These are phyloP conservation scores for Jaculus jaculus DNA, from an alignment of 2,113 vertebrate species.

Conservation along the genomic window DNA sequence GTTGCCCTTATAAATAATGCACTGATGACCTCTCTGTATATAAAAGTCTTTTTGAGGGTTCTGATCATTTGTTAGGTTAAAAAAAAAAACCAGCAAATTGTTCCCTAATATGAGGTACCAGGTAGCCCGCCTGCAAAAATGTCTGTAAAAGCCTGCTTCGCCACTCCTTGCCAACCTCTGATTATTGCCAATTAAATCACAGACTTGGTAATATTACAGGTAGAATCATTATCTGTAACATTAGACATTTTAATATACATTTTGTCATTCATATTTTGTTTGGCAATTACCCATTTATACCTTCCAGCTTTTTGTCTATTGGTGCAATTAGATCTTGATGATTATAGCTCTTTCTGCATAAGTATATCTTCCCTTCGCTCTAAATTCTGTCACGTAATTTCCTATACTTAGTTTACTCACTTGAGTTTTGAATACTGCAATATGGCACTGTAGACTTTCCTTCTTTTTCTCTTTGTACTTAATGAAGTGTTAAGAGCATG, in stretches of 20 bases:
- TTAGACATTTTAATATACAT: background rate
- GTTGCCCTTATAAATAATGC: conserved; percentile 49
- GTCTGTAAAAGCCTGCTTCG: background rate
- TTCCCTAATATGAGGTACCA: background rate
- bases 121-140: conserved; percentile 3
- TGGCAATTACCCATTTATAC: background rate
- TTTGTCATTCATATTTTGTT: background rate
- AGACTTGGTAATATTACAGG: background rate
- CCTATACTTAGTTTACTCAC: background rate
- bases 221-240: conserved; percentile 1
- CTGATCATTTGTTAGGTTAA: conserved; percentile 29
- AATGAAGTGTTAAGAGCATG: background rate
- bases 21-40: background rate
- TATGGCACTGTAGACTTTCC: background rate
- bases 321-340: background rate
- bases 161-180: background rate
- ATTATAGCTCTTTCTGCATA: background rate
- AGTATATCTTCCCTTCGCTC: background rate
- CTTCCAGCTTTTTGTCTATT: background rate
- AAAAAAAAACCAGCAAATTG: background rate
- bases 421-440: background rate
- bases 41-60: background rate
- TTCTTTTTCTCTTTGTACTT: background rate
- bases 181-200: background rate
- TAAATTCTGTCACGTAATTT: background rate